A percentile compares a stretch with the other conserved stretches of the same genome.
Evolutionary conservation across 2,113 vertebrate genomes (phyloP).

Genomic region (Dromiciops gliroides): DNA sequence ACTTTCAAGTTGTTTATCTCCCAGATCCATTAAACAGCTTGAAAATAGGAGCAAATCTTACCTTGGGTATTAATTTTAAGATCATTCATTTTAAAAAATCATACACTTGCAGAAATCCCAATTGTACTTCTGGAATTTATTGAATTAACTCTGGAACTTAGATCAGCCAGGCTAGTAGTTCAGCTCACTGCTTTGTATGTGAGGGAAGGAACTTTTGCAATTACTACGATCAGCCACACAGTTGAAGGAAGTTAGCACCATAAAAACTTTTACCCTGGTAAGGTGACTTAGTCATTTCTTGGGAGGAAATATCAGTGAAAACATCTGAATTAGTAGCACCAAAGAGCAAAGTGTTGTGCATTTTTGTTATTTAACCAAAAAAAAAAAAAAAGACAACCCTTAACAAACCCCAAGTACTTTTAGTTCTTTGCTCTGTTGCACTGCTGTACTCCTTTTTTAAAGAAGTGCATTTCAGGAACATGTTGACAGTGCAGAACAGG

Average conservation of each 20-base stretch:
- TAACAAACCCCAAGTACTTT: neutral
- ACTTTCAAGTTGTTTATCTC: neutral
- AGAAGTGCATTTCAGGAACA: neutral
- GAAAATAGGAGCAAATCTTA: accelerated
- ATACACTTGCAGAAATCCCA: neutral
- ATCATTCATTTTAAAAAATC: no score
- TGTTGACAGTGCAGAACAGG: neutral
- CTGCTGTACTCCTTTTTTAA: neutral
- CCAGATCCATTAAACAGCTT: accelerated
- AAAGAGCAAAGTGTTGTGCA: neutral
- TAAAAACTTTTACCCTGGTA: neutral
- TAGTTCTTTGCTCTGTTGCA: neutral
- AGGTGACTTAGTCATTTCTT: neutral
- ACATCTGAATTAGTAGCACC: neutral
- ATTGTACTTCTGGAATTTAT: no score
- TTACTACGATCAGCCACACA: neutral
- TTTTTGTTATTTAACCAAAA: neutral
- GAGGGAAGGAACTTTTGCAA: neutral
- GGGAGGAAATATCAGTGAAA: neutral
- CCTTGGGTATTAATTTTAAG: neutral
- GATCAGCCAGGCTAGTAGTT: accelerated
- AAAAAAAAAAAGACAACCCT: no score
- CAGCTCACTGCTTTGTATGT: neutral
- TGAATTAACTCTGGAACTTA: neutral
- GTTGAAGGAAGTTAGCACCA: neutral